Evolutionary conservation across 2,113 vertebrate species (phyloP).

Genomic region (Oxyura jamaicensis): DNA sequence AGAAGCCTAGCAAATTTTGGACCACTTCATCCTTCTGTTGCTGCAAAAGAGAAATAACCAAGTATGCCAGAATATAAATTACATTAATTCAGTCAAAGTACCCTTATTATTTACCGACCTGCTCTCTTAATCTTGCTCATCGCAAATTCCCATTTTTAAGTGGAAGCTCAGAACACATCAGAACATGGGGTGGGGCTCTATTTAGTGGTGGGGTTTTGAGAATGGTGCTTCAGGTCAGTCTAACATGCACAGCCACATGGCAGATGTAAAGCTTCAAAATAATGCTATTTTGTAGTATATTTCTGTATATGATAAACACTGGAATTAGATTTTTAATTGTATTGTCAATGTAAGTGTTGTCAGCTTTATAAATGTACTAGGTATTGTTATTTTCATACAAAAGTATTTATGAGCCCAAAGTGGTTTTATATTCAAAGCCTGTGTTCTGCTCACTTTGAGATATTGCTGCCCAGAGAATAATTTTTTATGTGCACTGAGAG

Average conservation of each 20-base stretch:
- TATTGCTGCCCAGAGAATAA: conserved; percentile 17
- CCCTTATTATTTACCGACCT: neutral
- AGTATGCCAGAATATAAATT: neutral
- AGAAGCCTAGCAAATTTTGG: conserved; percentile 23
- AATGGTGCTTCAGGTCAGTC: neutral
- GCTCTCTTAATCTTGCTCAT: neutral
- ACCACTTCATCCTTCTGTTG: neutral
- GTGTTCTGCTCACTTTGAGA: neutral
- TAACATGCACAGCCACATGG: neutral
- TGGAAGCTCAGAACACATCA: neutral
- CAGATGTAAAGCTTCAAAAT: neutral
- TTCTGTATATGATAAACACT: neutral
- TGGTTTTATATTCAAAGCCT: neutral
- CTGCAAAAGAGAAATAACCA: neutral
- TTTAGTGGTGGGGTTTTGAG: neutral
- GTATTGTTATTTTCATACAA: neutral
- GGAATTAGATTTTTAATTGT: neutral
- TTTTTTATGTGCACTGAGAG: conserved; percentile 20
- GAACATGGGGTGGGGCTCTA: neutral
- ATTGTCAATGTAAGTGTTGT: neutral
- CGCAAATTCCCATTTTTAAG: neutral
- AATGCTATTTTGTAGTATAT: neutral
- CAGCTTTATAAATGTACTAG: neutral
- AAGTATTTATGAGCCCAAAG: conserved; percentile 1
- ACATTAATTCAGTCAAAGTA: neutral